Percentiles rank a stretch among this genome's conserved stretches.
phyloP scores from a whole-genome alignment of 2,797 vertebrate genomes.

The Falco berigora region DNA sequence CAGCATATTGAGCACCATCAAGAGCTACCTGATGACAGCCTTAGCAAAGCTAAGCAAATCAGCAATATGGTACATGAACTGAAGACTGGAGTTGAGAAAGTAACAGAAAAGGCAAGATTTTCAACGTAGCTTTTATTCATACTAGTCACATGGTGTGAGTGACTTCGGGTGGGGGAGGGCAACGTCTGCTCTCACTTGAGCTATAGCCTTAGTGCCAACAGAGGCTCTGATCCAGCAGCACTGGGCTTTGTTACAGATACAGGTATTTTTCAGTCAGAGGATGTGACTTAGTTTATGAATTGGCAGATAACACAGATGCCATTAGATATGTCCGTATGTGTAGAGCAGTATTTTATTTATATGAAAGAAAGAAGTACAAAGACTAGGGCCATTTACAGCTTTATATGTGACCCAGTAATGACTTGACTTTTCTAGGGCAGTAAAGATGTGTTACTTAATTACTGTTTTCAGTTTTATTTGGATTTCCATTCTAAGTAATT shows the following conservation, averaged over 20 bases:
- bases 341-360: neutral
- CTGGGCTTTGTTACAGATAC: neutral
- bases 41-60: conserved; percentile 80
- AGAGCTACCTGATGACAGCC: conserved; percentile 73
- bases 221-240: neutral
- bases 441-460: neutral
- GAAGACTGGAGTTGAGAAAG: conserved; percentile 77
- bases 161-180: neutral
- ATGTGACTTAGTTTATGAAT: neutral
- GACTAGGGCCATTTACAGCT: neutral
- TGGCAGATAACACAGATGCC: neutral
- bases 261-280: neutral
- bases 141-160: neutral
- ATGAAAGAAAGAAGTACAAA: neutral
- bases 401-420: neutral
- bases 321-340: neutral
- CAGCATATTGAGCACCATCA: conserved; percentile 72
- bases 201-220: neutral
- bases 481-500: neutral
- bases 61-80: conserved; percentile 81
- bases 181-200: neutral
- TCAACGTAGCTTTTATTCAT: neutral
- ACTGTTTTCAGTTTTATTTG: neutral
- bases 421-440: neutral
- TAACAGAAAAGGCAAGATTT: conserved; percentile 76